Base-by-base conservation (phyloP, 2,888 invertebrate species). In the Laspeyria flexula region DNA sequence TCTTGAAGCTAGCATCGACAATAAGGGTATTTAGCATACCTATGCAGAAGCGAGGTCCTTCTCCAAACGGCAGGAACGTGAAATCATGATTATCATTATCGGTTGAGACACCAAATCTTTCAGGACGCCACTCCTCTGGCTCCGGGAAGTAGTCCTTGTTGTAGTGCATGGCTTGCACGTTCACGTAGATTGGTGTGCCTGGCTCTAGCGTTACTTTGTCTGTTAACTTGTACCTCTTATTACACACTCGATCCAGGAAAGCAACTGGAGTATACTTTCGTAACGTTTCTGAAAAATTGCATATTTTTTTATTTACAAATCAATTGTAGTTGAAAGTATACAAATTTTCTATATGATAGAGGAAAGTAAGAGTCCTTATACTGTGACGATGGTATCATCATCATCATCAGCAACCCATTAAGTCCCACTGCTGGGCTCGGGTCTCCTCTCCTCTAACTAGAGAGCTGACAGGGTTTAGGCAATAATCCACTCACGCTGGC, bases 51-150 rank as follows among this genome's bases (percentile, higher is more conserved):
- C 84, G 77, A 0, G 88, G 89, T 27, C 88, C 89, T 33, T 86
- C 88, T 4, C 89, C 88, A 43, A 89, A 88, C 0, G 89, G 86
- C 13, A 88, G 31, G 42, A 85, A 86, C 0, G 74, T 78, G 61
- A 75, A 86, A 13, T 83, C 73, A 6, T 75, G 55, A 23, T 86
- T 87, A 39, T 87, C 85, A 16, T 66, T 77, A 40, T 86, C 85
- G 0, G 61, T 55, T 1, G 75, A 52, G 11, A 65, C 53, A 3
- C 47, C 44, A 62, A 84, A 82, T 43, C 89, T 77, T 47, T 85
- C 85, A 0, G 89, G 88, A 0, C 61, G 67, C 86, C 87, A 89
- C 40, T 76, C 44, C 12, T 79, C 64, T 0, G 89, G 86, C 7
- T 87, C 76, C 0, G 86, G 84, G 60, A 73, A 86, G 27, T 71